A percentile compares a stretch with the other conserved stretches of the same genome.
These are phyloP conservation scores for Rhagophthalmus giganteus DNA, from an alignment of 2,888 invertebrate genomes.

Conservation along the genomic window DNA sequence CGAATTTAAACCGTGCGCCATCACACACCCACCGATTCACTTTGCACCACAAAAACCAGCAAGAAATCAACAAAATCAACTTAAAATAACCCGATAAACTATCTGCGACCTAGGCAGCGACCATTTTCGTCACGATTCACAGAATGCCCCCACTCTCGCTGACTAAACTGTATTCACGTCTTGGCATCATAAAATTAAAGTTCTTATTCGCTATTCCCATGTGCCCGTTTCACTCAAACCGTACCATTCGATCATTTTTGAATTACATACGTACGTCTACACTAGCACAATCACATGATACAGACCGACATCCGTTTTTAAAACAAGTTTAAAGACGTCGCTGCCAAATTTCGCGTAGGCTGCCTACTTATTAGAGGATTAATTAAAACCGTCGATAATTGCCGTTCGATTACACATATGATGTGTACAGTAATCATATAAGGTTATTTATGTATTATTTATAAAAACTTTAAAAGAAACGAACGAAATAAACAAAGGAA, in stretches of 20 bases:
- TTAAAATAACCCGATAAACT: conserved; percentile 48
- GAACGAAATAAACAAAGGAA: conserved; percentile 43
- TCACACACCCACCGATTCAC: conserved; percentile 45
- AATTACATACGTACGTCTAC: no score
- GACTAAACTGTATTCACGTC: conserved; percentile 67
- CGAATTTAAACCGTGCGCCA: conserved; percentile 65
- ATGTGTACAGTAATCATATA: no score
- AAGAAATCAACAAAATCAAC: conserved; percentile 45
- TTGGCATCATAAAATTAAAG: conserved; percentile 67
- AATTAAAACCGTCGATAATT: no score
- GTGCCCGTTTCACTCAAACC: no score
- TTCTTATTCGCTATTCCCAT: no score
- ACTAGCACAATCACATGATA: conserved; percentile 49
- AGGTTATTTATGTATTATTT: no score
- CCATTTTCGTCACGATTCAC: conserved; percentile 58
- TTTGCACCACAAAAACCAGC: conserved; percentile 33
- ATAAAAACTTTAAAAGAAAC: no score
- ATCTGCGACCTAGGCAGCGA: conserved; percentile 62
- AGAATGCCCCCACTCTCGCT: conserved; percentile 57
- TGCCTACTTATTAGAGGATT: conserved; percentile 13
- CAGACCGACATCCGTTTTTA: conserved; percentile 71
- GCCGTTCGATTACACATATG: no score
- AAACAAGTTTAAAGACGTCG: conserved; percentile 69
- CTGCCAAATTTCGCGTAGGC: conserved; percentile 56
- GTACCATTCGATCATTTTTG: no score